A percentile compares a stretch with the other conserved stretches of the same genome.
These are phyloP conservation scores for Eupithecia vulgata DNA, from an alignment of 2,888 invertebrate genomes.

Conservation along the genomic window DNA sequence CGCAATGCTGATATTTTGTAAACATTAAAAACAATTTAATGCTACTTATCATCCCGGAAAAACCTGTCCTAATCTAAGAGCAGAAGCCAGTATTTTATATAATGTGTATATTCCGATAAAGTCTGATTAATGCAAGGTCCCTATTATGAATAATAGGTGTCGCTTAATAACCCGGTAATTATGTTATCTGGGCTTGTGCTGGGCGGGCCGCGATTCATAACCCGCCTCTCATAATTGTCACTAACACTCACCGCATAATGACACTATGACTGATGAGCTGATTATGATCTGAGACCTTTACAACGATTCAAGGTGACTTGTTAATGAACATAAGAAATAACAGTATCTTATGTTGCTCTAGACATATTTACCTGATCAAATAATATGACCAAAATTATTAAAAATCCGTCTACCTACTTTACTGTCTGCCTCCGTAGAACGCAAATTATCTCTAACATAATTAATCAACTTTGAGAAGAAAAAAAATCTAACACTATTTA, in stretches of 20 bases:
- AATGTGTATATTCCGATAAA: slow-evolving; percentile 1
- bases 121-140: slow-evolving; percentile 64
- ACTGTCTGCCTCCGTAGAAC: neutral
- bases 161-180: slow-evolving; percentile 79
- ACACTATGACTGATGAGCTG: slow-evolving; percentile 49
- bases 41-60: neutral
- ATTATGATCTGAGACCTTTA: slow-evolving; percentile 17
- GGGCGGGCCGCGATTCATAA: slow-evolving; percentile 73
- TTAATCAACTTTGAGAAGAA: neutral
- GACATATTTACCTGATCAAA: neutral
- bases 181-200: slow-evolving; percentile 72
- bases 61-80: neutral
- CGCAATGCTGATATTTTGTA: no score
- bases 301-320: neutral
- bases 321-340: neutral
- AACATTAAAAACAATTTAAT: no score
- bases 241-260: slow-evolving; percentile 52
- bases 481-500: neutral
- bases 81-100: neutral
- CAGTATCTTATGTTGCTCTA: neutral
- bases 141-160: slow-evolving; percentile 75
- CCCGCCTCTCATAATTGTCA: slow-evolving; percentile 78
- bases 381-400: neutral
- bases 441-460: no score
- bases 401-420: neutral